These are phyloP conservation scores for Pampus argenteus DNA, from an alignment of 2,797 vertebrate species.

Conservation along the genomic window DNA sequence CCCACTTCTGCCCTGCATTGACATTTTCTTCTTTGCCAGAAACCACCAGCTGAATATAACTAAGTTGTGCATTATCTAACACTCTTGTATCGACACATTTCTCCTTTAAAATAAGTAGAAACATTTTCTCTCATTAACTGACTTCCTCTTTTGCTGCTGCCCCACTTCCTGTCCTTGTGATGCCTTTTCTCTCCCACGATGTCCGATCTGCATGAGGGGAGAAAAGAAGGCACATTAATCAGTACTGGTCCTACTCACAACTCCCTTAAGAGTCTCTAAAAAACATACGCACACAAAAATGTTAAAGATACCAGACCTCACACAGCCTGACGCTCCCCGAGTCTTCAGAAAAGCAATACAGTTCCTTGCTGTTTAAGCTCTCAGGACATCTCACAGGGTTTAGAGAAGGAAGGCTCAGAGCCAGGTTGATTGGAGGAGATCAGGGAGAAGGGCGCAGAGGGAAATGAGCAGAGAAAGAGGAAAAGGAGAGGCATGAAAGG, in stretches of 20 bases:
- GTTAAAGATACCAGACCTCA: constrained; percentile 33
- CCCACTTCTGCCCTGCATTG: constrained; percentile 21
- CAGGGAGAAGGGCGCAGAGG: constrained; percentile 44
- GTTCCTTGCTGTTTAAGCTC: constrained; percentile 41
- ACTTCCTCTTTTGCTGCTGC: constrained; percentile 41
- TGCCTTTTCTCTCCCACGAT: constrained; percentile 44
- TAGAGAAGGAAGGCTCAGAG: constrained; percentile 45
- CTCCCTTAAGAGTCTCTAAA: constrained; percentile 38
- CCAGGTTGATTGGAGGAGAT: constrained; percentile 42
- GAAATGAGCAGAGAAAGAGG: constrained; percentile 41
- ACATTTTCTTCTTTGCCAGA: constrained; percentile 1
- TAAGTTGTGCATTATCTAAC: not conserved
- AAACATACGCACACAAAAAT: constrained; percentile 28
- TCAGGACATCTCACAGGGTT: constrained; percentile 41
- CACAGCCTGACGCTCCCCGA: constrained; percentile 28
- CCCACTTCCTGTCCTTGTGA: constrained; percentile 58
- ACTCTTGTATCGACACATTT: not conserved
- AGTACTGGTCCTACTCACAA: constrained; percentile 38
- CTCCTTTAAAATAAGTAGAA: constrained; percentile 28
- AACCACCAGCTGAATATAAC: not conserved
- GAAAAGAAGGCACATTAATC: constrained; percentile 61
- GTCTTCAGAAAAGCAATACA: constrained; percentile 35
- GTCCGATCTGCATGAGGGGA: constrained; percentile 60
- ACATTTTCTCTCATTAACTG: constrained; percentile 21
- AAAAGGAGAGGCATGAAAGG: constrained; percentile 40